Percentiles rank a stretch among this genome's conserved stretches.
These are phyloP conservation scores for Drosophila tsacasi DNA, from an alignment of 1,140 invertebrate species.

Conservation along the genomic window DNA sequence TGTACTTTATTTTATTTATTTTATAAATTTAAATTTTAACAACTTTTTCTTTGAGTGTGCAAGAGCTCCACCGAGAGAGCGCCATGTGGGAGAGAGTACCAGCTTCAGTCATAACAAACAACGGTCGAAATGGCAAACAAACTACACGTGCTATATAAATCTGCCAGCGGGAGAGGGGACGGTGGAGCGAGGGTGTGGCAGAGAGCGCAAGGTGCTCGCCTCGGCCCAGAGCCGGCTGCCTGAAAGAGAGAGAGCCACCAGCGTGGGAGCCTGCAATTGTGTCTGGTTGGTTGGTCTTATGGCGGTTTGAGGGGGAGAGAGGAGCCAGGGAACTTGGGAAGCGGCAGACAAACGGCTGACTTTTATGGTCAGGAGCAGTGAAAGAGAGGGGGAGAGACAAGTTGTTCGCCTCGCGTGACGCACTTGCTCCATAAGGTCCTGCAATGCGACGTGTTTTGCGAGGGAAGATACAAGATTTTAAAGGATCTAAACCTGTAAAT, in stretches of 20 bases:
- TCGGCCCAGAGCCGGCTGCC: conserved; percentile 4
- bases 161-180: not conserved
- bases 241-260: conserved; percentile 4
- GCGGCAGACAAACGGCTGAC: conserved; percentile 29
- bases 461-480: conserved; percentile 6
- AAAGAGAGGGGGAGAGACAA: not conserved
- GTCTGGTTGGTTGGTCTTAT: conserved; percentile 33
- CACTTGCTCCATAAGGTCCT: conserved; percentile 51
- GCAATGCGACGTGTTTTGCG: conserved; percentile 43
- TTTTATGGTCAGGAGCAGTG: conserved; percentile 16
- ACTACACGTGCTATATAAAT: conserved; percentile 60
- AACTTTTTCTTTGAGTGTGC: not conserved
- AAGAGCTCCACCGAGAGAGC: conserved; percentile 10
- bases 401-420: conserved; percentile 56
- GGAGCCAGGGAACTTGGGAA: conserved; percentile 8
- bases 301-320: not conserved
- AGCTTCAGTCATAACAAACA: conserved; percentile 74
- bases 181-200: conserved; percentile 2
- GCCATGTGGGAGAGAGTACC: conserved; percentile 20
- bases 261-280: conserved; percentile 41
- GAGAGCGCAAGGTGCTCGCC: not conserved
- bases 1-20: not conserved
- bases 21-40: no score
- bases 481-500: not conserved
- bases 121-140: conserved; percentile 69